These are phyloP conservation scores for Lampris incognitus DNA, from an alignment of 2,113 vertebrate genomes.

Conservation along the genomic window DNA sequence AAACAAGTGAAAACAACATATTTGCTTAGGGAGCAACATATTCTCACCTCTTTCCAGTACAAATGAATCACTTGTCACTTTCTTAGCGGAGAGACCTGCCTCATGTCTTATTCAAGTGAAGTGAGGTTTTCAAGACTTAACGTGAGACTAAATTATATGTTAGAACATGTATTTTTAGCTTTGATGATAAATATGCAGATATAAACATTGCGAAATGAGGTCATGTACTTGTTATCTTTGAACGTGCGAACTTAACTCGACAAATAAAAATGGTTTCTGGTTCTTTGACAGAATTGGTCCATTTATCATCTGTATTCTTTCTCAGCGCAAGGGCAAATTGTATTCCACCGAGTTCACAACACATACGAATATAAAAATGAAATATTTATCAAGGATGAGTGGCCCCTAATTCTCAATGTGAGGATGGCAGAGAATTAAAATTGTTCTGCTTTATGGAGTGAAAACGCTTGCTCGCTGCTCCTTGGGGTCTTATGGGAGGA, in stretches of 20 bases:
- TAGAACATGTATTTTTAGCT: neutral
- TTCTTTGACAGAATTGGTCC: neutral
- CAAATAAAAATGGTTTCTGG: neutral
- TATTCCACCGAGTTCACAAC: constrained; percentile 26
- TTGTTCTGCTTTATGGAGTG: constrained; percentile 48
- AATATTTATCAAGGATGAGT: constrained; percentile 74
- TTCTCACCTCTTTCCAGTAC: too few species aligned
- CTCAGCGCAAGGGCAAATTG: constrained; percentile 6
- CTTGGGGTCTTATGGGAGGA: constrained; percentile 32
- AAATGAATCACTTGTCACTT: too few species aligned
- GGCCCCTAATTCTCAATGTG: constrained; percentile 30
- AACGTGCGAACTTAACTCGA: too few species aligned
- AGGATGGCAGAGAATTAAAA: constrained; percentile 58
- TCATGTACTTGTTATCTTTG: neutral
- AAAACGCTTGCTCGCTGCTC: constrained; percentile 51
- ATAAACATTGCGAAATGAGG: constrained; percentile 8
- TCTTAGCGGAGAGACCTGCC: too few species aligned
- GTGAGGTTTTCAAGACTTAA: too few species aligned
- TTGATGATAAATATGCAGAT: neutral
- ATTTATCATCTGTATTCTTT: constrained; percentile 12
- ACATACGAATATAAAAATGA: constrained; percentile 59
- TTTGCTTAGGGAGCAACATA: too few species aligned
- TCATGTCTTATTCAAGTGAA: too few species aligned
- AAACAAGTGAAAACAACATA: too few species aligned
- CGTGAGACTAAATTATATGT: too few species aligned